phyloP scores from a whole-genome alignment of 35 echinoderm and acorn worm species.

The Stichopus chloronotus region DNA sequence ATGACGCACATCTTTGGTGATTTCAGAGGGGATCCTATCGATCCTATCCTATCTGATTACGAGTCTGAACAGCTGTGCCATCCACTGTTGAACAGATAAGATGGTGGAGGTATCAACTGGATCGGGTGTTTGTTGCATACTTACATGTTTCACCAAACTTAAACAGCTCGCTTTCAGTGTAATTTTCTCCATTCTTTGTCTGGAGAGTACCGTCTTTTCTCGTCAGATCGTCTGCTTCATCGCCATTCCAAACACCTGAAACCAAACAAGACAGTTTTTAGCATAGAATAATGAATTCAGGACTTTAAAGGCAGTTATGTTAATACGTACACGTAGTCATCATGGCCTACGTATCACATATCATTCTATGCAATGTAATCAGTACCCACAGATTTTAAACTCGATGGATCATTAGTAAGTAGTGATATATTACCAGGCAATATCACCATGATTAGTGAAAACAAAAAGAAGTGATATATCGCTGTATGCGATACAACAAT shows the following conservation, averaged over 20 bases:
- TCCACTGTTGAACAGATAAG: too few species aligned
- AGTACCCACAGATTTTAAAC: not conserved
- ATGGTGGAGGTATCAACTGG: too few species aligned
- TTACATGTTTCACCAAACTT: slow-evolving; percentile 90
- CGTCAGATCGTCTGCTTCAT: slow-evolving; percentile 71
- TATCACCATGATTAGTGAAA: too few species aligned
- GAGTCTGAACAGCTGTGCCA: too few species aligned
- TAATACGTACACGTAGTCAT: not conserved
- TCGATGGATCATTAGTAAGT: not conserved
- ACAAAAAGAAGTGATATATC: too few species aligned
- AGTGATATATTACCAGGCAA: too few species aligned
- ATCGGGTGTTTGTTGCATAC: not conserved
- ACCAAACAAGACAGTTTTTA: not conserved
- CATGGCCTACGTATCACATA: not conserved
- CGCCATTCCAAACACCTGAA: slow-evolving; percentile 89
- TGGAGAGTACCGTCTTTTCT: slow-evolving; percentile 52
- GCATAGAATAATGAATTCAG: not conserved
- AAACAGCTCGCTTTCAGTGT: slow-evolving; percentile 80
- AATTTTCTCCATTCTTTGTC: slow-evolving; percentile 57
- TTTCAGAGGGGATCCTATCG: too few species aligned
- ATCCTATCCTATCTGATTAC: too few species aligned
- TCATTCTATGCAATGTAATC: not conserved
- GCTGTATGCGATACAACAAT: too few species aligned
- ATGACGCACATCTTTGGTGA: too few species aligned
- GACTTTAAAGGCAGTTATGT: not conserved